Conservation (phyloP, 2,888 invertebrate genomes). For the Eilema sororculum region DNA sequence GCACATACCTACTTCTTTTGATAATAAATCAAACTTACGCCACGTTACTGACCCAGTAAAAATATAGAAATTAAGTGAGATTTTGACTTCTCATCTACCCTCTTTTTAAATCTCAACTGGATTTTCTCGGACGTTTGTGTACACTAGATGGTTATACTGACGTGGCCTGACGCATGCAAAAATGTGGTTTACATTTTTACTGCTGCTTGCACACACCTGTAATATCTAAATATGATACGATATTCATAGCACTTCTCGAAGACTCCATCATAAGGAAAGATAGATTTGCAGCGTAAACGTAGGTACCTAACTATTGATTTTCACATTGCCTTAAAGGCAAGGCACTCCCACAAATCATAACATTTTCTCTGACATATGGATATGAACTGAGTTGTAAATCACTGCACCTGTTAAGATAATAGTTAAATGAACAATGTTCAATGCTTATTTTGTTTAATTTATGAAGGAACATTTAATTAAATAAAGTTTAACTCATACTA, state of each 20-base stretch:
- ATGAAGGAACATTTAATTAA: constrained; percentile 73
- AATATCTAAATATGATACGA: neutral
- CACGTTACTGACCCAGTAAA: no score
- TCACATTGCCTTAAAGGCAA: constrained; percentile 26
- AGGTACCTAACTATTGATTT: constrained; percentile 22
- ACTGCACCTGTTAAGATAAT: constrained; percentile 59
- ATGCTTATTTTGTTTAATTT: constrained; percentile 80
- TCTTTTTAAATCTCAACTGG: neutral
- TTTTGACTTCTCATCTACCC: neutral
- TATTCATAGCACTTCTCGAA: neutral
- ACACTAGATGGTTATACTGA: neutral
- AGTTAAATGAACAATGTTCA: constrained; percentile 69
- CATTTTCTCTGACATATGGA: constrained; percentile 44
- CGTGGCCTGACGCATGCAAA: neutral
- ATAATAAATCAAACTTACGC: no score
- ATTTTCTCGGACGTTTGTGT: neutral
- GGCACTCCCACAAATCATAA: constrained; percentile 25
- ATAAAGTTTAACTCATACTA: constrained; percentile 54
- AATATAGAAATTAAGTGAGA: neutral
- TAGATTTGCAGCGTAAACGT: constrained; percentile 17
- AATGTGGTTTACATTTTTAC: neutral
- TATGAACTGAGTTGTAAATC: constrained; percentile 50
- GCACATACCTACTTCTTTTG: no score
- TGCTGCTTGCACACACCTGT: neutral
- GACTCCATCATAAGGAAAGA: neutral